Conservation (phyloP, 2,797 vertebrate genomes). For the Australoheros facetus region DNA sequence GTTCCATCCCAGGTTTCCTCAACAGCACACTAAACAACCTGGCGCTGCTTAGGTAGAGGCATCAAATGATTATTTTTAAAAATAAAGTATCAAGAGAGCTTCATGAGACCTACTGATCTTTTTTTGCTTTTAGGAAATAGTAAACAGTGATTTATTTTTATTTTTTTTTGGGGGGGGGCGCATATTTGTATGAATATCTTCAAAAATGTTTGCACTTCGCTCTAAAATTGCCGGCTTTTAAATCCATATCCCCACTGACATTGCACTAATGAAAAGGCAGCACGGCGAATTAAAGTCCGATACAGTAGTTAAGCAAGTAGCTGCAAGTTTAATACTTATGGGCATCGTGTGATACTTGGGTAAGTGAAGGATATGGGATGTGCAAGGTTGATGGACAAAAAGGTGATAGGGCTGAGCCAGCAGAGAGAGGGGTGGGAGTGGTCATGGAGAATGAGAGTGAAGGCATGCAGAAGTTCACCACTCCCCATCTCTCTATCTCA, state of each 20-base stretch:
- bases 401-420: conserved; percentile 38
- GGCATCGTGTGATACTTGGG: neutral
- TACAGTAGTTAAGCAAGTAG: conserved; percentile 3
- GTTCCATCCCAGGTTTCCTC: conserved; percentile 13
- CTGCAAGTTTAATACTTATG: neutral
- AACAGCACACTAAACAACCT: conserved; percentile 14
- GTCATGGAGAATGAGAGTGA: conserved; percentile 6
- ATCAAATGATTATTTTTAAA: conserved; percentile 22
- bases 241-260: conserved; percentile 22
- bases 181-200: neutral
- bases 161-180: too few relatives aligned
- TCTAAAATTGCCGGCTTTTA: conserved; percentile 14
- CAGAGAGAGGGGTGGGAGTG: conserved; percentile 3
- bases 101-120: conserved; percentile 6
- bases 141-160: neutral
- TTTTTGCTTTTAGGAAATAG: neutral
- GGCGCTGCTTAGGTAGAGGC: neutral
- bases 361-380: conserved; percentile 44
- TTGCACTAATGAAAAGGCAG: neutral
- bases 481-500: neutral
- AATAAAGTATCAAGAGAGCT: conserved; percentile 21
- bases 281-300: conserved; percentile 15
- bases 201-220: conserved; percentile 9
- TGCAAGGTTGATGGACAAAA: conserved; percentile 57
- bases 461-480: conserved; percentile 6